These are phyloP conservation scores for Tetraodon nigroviridis DNA, from an alignment of 2,113 vertebrate genomes.

Conservation along the genomic window DNA sequence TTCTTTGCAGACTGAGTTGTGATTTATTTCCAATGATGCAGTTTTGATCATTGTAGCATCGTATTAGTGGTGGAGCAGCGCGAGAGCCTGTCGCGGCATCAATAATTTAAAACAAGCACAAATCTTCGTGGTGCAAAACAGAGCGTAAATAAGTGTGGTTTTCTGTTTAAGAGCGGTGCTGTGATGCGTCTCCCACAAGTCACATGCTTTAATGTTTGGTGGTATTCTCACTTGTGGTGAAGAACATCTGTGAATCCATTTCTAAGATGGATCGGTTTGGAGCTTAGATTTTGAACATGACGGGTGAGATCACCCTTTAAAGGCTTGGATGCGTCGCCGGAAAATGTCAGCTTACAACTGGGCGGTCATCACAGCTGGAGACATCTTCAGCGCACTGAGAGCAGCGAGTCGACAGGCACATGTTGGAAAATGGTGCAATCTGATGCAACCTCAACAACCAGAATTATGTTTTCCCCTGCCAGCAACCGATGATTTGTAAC, in stretches of 20 bases:
- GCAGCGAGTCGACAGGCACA: slow-evolving; percentile 5
- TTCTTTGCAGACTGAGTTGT: not conserved
- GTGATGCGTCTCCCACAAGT: slow-evolving; percentile 1
- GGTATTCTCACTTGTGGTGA: slow-evolving; percentile 12
- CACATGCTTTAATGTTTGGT: slow-evolving; percentile 3
- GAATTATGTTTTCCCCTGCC: slow-evolving; percentile 3
- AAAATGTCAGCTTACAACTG: slow-evolving; percentile 31
- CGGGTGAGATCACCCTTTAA: slow-evolving; percentile 16
- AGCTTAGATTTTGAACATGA: slow-evolving; percentile 4
- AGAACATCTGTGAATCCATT: not conserved
- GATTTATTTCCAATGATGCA: slow-evolving; percentile 1
- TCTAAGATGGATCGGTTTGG: slow-evolving; percentile 25
- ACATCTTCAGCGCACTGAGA: slow-evolving; percentile 21
- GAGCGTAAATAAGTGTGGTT: slow-evolving; percentile 7
- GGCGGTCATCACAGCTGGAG: slow-evolving; percentile 58
- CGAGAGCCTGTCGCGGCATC: slow-evolving; percentile 12
- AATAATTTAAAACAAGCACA: slow-evolving; percentile 9
- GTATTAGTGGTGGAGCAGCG: not conserved
- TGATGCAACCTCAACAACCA: not conserved
- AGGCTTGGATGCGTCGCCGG: slow-evolving; percentile 9
- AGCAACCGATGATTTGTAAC: slow-evolving; percentile 10
- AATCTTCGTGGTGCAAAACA: slow-evolving; percentile 1
- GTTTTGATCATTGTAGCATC: not conserved
- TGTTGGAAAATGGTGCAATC: slow-evolving; percentile 12
- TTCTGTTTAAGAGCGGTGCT: slow-evolving; percentile 1